Evolutionary conservation across 2,797 vertebrate species (phyloP).

Genomic region (Enteromius viviparus): DNA sequence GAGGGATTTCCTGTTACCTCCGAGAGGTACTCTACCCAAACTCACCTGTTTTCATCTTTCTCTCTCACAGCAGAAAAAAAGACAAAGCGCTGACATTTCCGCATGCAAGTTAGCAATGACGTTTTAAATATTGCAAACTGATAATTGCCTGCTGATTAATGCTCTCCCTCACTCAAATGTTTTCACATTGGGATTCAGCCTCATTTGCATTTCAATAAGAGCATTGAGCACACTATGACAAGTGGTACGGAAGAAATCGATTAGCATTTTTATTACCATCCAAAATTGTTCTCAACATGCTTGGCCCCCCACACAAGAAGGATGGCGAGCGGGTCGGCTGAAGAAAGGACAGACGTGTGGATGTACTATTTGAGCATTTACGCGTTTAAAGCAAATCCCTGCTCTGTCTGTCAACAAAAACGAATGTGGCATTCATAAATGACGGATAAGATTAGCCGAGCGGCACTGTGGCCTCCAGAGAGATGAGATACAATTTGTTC

Average conservation of each 20-base stretch:
- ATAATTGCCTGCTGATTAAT: slow-evolving; percentile 52
- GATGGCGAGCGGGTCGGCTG: neutral
- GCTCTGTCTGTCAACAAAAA: slow-evolving; percentile 23
- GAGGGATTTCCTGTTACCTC: slow-evolving; percentile 90
- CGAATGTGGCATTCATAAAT: slow-evolving; percentile 34
- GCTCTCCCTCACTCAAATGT: slow-evolving; percentile 36
- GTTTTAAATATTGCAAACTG: slow-evolving; percentile 48
- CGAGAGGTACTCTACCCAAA: slow-evolving; percentile 78
- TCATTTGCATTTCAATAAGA: slow-evolving; percentile 56
- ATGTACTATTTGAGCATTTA: neutral
- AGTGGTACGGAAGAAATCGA: slow-evolving; percentile 43
- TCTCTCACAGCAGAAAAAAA: neutral
- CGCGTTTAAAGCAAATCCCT: slow-evolving; percentile 5
- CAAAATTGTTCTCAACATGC: slow-evolving; percentile 25
- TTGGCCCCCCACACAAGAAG: neutral
- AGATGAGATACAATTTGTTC: slow-evolving; percentile 31
- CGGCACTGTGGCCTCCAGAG: slow-evolving; percentile 23
- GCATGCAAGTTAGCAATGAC: slow-evolving; percentile 29
- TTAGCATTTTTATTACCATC: slow-evolving; percentile 45
- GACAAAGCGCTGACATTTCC: slow-evolving; percentile 48
- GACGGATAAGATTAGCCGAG: slow-evolving; percentile 26
- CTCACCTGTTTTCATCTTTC: neutral
- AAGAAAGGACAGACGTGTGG: slow-evolving; percentile 1
- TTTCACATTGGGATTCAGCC: slow-evolving; percentile 24
- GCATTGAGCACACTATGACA: slow-evolving; percentile 38